These are phyloP conservation scores for Phoebastria nigripes DNA, from an alignment of 2,797 vertebrate species.

Conservation along the genomic window DNA sequence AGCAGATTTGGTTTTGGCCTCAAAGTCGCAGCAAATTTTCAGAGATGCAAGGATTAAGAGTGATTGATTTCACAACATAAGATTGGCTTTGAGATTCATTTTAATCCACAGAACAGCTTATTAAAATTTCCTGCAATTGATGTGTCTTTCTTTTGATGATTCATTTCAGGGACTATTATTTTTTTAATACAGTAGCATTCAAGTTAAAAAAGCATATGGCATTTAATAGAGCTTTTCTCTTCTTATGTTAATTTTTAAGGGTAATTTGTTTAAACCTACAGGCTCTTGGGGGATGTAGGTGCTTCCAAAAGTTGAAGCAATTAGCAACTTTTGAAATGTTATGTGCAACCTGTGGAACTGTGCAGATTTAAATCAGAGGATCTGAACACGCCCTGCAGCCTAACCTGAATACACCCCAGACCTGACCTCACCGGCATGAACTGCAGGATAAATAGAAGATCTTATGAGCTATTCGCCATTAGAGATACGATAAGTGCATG, in stretches of 20 bases:
- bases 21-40: neutral
- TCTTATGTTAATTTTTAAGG: slow-evolving; percentile 27
- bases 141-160: slow-evolving; percentile 10
- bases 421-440: neutral
- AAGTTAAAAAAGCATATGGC: neutral
- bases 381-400: neutral
- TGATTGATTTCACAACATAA: neutral
- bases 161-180: neutral
- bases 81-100: neutral
- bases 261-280: slow-evolving; percentile 27
- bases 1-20: neutral
- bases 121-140: neutral
- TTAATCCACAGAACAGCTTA: neutral
- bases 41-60: neutral
- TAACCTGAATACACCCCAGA: neutral
- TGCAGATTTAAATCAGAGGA: neutral
- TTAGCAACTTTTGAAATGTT: neutral
- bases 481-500: neutral
- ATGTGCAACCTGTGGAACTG: neutral
- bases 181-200: neutral
- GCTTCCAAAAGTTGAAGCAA: neutral
- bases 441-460: neutral
- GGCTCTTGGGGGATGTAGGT: neutral
- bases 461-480: neutral
- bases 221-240: slow-evolving; percentile 25